Conservation (phyloP, 2,113 vertebrate species). For the Phyllostomus discolor region DNA sequence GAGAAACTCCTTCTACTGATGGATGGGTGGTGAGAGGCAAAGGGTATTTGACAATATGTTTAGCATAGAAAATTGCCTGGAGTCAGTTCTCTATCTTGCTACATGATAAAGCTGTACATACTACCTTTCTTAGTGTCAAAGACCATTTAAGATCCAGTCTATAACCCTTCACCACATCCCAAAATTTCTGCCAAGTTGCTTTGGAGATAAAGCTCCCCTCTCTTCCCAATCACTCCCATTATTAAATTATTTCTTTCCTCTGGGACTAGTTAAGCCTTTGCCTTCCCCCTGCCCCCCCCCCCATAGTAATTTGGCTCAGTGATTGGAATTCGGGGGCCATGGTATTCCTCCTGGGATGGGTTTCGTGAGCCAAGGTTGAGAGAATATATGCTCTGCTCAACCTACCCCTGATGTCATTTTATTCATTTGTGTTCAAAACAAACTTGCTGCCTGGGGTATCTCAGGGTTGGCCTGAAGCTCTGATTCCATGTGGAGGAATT, state of each 20-base stretch:
- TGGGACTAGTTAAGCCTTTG: not conserved
- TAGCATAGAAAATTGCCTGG: not conserved
- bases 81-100: not conserved
- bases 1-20: not conserved
- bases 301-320: not conserved
- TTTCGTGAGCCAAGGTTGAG: not conserved
- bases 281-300: accelerated
- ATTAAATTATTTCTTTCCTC: constrained; percentile 17
- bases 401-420: not conserved
- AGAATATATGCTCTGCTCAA: not conserved
- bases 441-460: not conserved
- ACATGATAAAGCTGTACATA: not conserved
- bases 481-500: not conserved
- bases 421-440: constrained; percentile 33
- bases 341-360: not conserved
- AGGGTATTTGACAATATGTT: not conserved
- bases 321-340: not conserved
- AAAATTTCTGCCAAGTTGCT: not conserved
- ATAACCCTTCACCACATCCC: not conserved
- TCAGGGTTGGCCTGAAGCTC: not conserved
- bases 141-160: not conserved
- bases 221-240: not conserved
- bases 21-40: not conserved
- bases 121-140: not conserved
- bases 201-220: not conserved